A percentile compares a stretch with the other conserved stretches of the same genome.
Conservation (phyloP, 1,140 invertebrate genomes). For the Sinonovacula constricta region DNA sequence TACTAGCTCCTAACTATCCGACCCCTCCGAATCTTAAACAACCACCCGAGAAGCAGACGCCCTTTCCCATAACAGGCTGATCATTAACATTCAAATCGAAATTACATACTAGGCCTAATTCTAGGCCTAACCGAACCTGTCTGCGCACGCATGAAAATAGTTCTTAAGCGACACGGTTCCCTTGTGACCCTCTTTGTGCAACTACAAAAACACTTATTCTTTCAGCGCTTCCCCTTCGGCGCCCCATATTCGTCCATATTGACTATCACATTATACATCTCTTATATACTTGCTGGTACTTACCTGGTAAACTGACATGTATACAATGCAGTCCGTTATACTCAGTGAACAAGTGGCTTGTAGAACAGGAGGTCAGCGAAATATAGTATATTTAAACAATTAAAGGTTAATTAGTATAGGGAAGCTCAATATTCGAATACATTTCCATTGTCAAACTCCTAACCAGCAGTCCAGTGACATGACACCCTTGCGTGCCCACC, state of each 20-base stretch:
- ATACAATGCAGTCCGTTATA: conserved; percentile 26
- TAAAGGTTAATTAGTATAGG: conserved; percentile 4
- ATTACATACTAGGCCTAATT: conserved; percentile 51
- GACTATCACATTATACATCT: conserved; percentile 49
- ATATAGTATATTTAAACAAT: conserved; percentile 18
- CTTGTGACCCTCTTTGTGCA: conserved; percentile 33
- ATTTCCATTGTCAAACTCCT: not conserved
- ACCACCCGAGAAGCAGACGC: not conserved
- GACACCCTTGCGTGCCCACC: no score
- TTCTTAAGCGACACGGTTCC: conserved; percentile 57
- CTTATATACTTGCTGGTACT: conserved; percentile 43
- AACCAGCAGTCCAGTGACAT: not conserved
- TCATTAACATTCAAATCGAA: conserved; percentile 55
- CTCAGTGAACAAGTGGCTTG: conserved; percentile 13
- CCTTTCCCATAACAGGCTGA: conserved; percentile 4
- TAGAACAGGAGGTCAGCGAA: not conserved
- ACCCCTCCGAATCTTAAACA: no score
- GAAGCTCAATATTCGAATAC: not conserved
- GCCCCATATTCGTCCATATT: conserved; percentile 50
- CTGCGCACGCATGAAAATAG: conserved; percentile 66
- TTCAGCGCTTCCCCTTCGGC: conserved; percentile 25
- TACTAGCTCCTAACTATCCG: no score
- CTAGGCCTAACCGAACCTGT: conserved; percentile 56
- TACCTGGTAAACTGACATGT: conserved; percentile 12
- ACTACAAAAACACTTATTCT: conserved; percentile 51